Conservation (phyloP, 2,797 vertebrate species). For the Tympanoctomys barrerae region DNA sequence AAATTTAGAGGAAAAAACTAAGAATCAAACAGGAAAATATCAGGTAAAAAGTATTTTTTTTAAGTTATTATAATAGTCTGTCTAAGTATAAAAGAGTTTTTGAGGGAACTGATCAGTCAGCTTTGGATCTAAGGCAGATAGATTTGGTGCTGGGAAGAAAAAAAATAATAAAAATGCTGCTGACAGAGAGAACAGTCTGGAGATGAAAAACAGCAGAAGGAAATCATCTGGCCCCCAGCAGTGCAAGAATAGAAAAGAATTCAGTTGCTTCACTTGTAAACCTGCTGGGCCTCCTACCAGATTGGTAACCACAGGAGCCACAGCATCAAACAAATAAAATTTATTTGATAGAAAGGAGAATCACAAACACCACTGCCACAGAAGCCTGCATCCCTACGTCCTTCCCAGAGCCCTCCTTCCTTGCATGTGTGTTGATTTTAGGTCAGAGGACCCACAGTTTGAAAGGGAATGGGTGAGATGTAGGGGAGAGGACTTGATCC, state of each 20-base stretch:
- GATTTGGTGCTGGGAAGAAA: background rate
- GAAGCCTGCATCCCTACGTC: background rate
- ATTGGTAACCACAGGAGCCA: conserved; percentile 5
- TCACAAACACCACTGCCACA: background rate
- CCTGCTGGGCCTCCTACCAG: conserved; percentile 23
- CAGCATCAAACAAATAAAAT: conserved; percentile 46
- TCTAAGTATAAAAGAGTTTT: background rate
- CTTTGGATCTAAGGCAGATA: background rate
- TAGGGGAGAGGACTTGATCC: background rate
- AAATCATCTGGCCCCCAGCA: conserved; percentile 41
- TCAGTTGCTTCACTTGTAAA: conserved; percentile 41
- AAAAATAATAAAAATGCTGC: background rate
- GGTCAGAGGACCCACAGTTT: background rate
- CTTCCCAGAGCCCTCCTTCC: background rate
- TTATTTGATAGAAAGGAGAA: conserved; percentile 60
- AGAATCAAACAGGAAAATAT: background rate
- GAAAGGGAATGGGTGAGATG: conserved; percentile 1
- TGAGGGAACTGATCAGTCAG: background rate
- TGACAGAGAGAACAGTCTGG: background rate
- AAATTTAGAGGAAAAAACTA: conserved; percentile 45
- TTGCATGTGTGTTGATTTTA: background rate
- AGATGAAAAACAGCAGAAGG: background rate
- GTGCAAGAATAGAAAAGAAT: background rate
- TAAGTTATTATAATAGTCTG: background rate
- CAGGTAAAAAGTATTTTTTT: background rate